phyloP scores from a whole-genome alignment of 35 echinoderm and acorn worm species.

The Acanthaster planci region DNA sequence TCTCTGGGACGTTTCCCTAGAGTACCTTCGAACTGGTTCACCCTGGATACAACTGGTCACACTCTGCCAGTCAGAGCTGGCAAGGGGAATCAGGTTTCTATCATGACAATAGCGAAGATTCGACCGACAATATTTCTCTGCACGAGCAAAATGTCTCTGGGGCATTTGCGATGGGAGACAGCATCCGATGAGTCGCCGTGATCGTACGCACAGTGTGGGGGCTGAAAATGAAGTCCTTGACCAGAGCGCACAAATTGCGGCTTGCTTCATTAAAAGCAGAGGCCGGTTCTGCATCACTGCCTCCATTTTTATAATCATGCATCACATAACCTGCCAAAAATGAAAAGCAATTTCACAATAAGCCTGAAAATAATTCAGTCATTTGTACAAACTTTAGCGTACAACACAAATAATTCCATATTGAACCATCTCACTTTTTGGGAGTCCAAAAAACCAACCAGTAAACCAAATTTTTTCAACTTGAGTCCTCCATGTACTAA shows the following conservation, averaged over 20 bases:
- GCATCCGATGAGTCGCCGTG: background rate
- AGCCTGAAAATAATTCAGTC: no score
- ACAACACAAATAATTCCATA: no score
- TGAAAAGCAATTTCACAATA: no score
- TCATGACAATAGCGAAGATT: background rate
- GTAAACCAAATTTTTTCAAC: no score
- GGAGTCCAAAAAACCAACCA: no score
- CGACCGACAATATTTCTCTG: no score
- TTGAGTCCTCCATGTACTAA: no score
- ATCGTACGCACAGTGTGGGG: background rate
- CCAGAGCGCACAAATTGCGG: background rate
- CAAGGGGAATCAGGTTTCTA: background rate
- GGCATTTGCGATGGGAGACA: no score
- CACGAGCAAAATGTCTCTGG: no score
- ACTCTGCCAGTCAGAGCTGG: background rate
- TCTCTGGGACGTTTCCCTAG: background rate
- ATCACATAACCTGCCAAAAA: no score
- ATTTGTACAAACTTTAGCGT: no score
- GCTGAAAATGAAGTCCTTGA: conserved; percentile 2
- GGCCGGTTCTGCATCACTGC: background rate
- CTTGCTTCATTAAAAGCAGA: background rate
- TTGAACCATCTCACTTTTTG: no score
- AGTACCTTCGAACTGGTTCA: background rate
- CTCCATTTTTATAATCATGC: background rate
- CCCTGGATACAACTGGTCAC: background rate